Evolutionary conservation across 1,140 invertebrate genomes (phyloP).

Genomic region (Drosophila littoralis): DNA sequence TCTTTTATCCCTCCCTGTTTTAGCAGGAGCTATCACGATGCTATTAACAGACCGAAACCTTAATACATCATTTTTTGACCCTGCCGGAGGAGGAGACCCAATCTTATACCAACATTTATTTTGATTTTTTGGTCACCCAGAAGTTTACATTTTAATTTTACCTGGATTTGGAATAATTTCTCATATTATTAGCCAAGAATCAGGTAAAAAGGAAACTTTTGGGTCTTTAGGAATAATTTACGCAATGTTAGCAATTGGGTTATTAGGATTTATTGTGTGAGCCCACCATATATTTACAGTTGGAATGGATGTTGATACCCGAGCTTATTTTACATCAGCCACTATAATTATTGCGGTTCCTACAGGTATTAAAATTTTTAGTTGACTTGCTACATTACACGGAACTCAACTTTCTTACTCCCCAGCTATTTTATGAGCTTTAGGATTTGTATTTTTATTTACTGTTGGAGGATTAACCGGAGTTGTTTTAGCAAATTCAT

Average conservation of each 20-base stretch:
- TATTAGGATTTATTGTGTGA: constrained; percentile 89
- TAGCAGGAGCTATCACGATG: constrained; percentile 91
- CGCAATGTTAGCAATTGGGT: constrained; percentile 85
- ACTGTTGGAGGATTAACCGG: constrained; percentile 88
- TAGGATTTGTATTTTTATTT: constrained; percentile 91
- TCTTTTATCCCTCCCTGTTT: constrained; percentile 88
- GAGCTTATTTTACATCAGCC: constrained; percentile 89
- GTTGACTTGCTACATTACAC: constrained; percentile 86
- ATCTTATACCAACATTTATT: constrained; percentile 92
- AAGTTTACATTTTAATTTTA: constrained; percentile 91
- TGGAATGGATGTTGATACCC: constrained; percentile 72
- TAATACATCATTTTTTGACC: constrained; percentile 24
- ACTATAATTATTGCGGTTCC: constrained; percentile 91
- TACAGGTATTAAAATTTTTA: constrained; percentile 89
- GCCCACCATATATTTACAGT: constrained; percentile 91
- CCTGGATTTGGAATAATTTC: constrained; percentile 88
- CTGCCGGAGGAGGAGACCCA: constrained; percentile 85
- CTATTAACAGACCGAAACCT: constrained; percentile 85
- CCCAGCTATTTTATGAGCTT: constrained; percentile 86
- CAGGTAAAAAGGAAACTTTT: constrained; percentile 82
- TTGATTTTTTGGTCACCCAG: constrained; percentile 92
- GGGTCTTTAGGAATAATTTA: no score
- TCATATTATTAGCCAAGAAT: constrained; percentile 87
- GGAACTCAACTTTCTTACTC: constrained; percentile 85
- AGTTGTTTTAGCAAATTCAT: constrained; percentile 89